Percentiles rank a stretch among this genome's conserved stretches.
These are phyloP conservation scores for Drosophila mimetica DNA, from an alignment of 2,888 invertebrate species.

Conservation along the genomic window DNA sequence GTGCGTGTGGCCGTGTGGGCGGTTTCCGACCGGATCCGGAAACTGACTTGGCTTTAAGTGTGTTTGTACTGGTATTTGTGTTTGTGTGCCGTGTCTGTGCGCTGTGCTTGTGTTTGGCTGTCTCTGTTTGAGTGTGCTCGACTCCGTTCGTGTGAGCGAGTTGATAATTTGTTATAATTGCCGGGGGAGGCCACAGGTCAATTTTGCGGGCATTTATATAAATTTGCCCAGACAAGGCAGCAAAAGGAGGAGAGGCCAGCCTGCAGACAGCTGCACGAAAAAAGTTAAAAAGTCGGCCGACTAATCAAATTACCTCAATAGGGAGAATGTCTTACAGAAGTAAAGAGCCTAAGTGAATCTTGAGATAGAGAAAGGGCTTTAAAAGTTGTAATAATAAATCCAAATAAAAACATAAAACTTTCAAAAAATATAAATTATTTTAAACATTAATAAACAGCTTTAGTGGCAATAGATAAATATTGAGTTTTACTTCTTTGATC, in stretches of 20 bases:
- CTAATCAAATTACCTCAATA: constrained; percentile 59
- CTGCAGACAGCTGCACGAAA: constrained; percentile 27
- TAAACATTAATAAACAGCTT: no score
- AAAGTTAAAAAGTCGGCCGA: constrained; percentile 56
- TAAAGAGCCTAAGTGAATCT: not conserved
- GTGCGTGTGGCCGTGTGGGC: constrained; percentile 41
- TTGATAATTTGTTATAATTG: constrained; percentile 80
- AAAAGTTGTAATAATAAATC: no score
- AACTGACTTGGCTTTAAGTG: constrained; percentile 21
- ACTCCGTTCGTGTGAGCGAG: constrained; percentile 66
- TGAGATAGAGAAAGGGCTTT: no score
- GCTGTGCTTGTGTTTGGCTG: constrained; percentile 6
- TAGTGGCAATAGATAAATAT: no score
- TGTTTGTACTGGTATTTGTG: constrained; percentile 3
- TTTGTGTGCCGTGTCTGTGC: constrained; percentile 22
- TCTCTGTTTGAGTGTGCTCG: constrained; percentile 2
- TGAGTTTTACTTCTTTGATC: no score
- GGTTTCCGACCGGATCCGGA: constrained; percentile 34
- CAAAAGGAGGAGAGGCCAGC: constrained; percentile 12
- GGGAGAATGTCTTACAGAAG: not conserved
- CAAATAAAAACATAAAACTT: no score
- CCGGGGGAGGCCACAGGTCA: constrained; percentile 74
- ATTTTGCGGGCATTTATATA: constrained; percentile 75
- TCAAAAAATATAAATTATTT: no score
- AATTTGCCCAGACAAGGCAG: constrained; percentile 66